Conservation (phyloP, 2,113 vertebrate species). For the Clupea harengus region DNA sequence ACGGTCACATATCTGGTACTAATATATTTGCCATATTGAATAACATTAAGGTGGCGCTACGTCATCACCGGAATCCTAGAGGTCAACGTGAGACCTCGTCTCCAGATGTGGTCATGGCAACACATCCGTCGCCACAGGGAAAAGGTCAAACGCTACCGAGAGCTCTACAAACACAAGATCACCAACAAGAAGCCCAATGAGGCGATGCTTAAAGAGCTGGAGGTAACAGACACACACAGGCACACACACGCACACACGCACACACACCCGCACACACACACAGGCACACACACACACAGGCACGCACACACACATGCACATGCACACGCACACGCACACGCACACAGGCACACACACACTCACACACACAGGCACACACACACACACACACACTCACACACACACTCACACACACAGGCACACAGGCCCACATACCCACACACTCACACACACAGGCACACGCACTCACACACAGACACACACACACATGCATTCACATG, state of each 20-base stretch:
- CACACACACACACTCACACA: not conserved
- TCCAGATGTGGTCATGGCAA: slow-evolving; percentile 94
- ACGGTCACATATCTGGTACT: not conserved
- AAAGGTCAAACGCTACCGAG: slow-evolving; percentile 81
- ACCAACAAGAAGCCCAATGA: slow-evolving; percentile 83
- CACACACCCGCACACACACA: not conserved
- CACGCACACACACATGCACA: not conserved
- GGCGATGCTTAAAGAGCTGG: slow-evolving; percentile 72
- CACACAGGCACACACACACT: too few species aligned
- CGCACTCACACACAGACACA: not conserved
- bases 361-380: too few species aligned
- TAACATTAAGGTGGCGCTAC: slow-evolving; percentile 88
- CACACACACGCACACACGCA: not conserved
- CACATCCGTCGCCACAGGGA: slow-evolving; percentile 79
- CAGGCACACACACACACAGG: not conserved
- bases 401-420: too few species aligned
- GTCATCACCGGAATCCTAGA: slow-evolving; percentile 81
- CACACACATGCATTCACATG: not conserved
- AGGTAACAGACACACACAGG: slow-evolving; percentile 67
- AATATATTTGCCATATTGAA: not conserved
- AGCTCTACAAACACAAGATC: slow-evolving; percentile 89
- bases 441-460: not conserved
- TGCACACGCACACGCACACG: too few species aligned
- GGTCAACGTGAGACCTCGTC: slow-evolving; percentile 83
- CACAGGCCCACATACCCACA: not conserved